These are phyloP conservation scores for Nycticorax nycticorax DNA, from an alignment of 2,113 vertebrate species.

Conservation along the genomic window DNA sequence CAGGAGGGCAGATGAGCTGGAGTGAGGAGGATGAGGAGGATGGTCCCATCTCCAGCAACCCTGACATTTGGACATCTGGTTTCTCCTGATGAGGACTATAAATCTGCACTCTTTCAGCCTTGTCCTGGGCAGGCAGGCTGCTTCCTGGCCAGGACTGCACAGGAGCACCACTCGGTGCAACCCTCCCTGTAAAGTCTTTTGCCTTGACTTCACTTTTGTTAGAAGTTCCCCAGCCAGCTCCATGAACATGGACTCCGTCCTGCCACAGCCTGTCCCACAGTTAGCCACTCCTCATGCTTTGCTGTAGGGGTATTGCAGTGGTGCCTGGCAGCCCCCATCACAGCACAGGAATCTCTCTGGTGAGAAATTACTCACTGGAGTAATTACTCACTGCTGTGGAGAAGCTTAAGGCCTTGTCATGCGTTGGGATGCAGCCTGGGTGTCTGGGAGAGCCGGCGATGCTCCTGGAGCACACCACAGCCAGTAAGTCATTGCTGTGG, in stretches of 20 bases:
- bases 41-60: neutral
- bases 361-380: neutral
- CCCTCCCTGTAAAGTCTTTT: neutral
- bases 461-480: neutral
- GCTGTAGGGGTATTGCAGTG: neutral
- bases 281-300: neutral
- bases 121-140: neutral
- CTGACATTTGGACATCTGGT: neutral
- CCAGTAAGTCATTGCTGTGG: neutral
- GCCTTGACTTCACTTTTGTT: neutral
- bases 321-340: neutral
- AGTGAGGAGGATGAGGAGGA: neutral
- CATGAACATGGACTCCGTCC: neutral
- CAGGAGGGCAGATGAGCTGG: neutral
- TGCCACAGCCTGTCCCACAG: neutral
- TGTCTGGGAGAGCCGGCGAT: neutral
- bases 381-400: neutral
- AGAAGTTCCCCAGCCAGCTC: neutral
- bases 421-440: neutral
- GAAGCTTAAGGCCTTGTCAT: neutral
- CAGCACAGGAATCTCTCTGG: rapidly evolving
- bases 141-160: neutral
- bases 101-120: neutral
- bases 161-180: rapidly evolving
- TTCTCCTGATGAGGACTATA: neutral